Conservation (phyloP, 2,113 vertebrate genomes). For the Zosterops borbonicus region DNA sequence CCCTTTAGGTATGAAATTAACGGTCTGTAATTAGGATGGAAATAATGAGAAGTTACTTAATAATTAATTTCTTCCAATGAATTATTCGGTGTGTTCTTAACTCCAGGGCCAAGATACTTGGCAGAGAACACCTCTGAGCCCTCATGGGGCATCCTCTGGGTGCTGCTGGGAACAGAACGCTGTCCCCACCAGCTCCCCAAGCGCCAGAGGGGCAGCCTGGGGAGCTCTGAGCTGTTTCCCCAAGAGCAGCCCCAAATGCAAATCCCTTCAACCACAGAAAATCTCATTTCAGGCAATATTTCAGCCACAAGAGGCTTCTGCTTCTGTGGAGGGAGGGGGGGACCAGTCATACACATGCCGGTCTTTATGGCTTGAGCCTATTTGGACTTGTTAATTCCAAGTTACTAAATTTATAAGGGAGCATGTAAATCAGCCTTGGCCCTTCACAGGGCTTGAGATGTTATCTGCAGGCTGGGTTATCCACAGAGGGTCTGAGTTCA, state of each 20-base stretch:
- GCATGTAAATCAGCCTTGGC: background rate
- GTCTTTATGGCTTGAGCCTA: background rate
- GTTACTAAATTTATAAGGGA: background rate
- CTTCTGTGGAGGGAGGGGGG: background rate
- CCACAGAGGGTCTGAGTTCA: background rate
- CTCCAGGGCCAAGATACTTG: background rate
- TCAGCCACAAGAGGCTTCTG: background rate
- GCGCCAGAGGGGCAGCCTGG: background rate
- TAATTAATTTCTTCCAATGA: slow-evolving; percentile 5
- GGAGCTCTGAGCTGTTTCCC: background rate
- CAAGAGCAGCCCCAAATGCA: background rate
- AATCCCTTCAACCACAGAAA: background rate
- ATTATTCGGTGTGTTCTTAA: background rate
- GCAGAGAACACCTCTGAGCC: background rate
- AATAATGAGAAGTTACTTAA: background rate
- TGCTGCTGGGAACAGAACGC: fast-evolving
- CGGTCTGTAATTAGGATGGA: background rate
- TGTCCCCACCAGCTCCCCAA: fast-evolving
- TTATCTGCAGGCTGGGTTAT: background rate
- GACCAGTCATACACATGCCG: fast-evolving
- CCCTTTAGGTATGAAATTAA: background rate
- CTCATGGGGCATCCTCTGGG: background rate
- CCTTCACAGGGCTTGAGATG: background rate
- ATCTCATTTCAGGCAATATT: background rate
- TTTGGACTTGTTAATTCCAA: background rate